A percentile compares a stretch with the other conserved stretches of the same genome.
Evolutionary conservation across 35 echinoderm and acorn worm species (phyloP).

Genomic region (Ophiothrix spiculata): DNA sequence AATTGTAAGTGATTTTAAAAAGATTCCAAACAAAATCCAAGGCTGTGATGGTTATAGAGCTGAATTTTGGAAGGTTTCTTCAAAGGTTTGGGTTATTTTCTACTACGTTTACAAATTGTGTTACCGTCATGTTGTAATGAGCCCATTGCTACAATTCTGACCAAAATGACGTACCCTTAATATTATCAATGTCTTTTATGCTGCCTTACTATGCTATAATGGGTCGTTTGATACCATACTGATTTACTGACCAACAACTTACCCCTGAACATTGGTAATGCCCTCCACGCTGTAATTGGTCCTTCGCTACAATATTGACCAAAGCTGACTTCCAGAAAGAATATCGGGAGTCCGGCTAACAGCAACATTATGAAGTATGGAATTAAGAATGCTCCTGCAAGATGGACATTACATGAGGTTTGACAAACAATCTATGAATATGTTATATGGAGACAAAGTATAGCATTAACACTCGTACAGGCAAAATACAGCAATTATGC

Average conservation of each 20-base stretch:
- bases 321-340: slow-evolving; percentile 85
- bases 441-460: too few relatives aligned
- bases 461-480: too few relatives aligned
- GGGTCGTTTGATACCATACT: background rate
- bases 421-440: too few relatives aligned
- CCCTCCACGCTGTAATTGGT: slow-evolving; percentile 73
- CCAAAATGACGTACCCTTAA: background rate
- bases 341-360: slow-evolving; percentile 88
- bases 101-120: too few relatives aligned
- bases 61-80: too few relatives aligned
- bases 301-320: slow-evolving; percentile 87
- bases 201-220: too few relatives aligned
- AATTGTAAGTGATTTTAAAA: too few relatives aligned
- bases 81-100: too few relatives aligned
- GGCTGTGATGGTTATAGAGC: too few relatives aligned
- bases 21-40: too few relatives aligned
- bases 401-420: too few relatives aligned
- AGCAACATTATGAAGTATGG: slow-evolving; percentile 84
- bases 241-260: background rate
- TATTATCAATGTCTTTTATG: background rate
- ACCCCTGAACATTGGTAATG: slow-evolving; percentile 85
- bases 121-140: background rate
- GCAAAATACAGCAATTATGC: too few relatives aligned
- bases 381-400: slow-evolving; percentile 79
- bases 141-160: background rate